Conservation (phyloP, 1,140 invertebrate genomes). For the Leptoteleia sp. region DNA sequence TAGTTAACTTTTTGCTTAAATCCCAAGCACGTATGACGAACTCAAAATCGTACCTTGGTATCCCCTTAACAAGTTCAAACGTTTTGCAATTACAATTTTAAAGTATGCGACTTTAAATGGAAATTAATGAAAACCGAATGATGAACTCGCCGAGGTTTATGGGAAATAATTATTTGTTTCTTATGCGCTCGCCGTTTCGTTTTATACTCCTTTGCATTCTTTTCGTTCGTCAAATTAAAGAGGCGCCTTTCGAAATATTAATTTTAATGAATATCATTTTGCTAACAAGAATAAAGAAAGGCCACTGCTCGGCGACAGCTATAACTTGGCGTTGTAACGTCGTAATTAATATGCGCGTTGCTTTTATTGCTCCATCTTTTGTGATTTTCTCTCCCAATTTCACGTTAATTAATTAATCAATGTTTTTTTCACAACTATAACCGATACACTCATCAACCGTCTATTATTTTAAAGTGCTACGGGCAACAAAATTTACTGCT, state of each 20-base stretch:
- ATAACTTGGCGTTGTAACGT: constrained; percentile 38
- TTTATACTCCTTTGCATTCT: constrained; percentile 45
- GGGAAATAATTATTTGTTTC: constrained; percentile 47
- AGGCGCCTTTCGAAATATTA: constrained; percentile 49
- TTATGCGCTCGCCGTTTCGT: constrained; percentile 43
- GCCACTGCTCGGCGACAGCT: constrained; percentile 17
- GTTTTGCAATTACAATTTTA: constrained; percentile 18
- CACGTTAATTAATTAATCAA: constrained; percentile 40
- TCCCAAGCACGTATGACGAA: too few relatives aligned
- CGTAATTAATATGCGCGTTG: constrained; percentile 31
- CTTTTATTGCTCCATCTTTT: constrained; percentile 38
- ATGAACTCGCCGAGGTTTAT: constrained; percentile 30
- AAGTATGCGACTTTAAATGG: constrained; percentile 11
- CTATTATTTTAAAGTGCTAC: background rate
- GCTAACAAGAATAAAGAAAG: constrained; percentile 5
- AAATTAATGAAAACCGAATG: constrained; percentile 42
- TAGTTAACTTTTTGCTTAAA: too few relatives aligned
- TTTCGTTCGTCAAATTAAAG: constrained; percentile 55
- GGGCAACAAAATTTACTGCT: too few relatives aligned
- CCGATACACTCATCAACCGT: constrained; percentile 15
- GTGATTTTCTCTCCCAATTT: constrained; percentile 11
- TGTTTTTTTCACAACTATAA: constrained; percentile 15
- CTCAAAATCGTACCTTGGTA: too few relatives aligned
- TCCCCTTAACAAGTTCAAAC: background rate
- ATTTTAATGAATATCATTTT: constrained; percentile 54